A percentile compares a stretch with the other conserved stretches of the same genome.
Conservation (phyloP, 2,888 invertebrate genomes). For the Diaphora mendica region DNA sequence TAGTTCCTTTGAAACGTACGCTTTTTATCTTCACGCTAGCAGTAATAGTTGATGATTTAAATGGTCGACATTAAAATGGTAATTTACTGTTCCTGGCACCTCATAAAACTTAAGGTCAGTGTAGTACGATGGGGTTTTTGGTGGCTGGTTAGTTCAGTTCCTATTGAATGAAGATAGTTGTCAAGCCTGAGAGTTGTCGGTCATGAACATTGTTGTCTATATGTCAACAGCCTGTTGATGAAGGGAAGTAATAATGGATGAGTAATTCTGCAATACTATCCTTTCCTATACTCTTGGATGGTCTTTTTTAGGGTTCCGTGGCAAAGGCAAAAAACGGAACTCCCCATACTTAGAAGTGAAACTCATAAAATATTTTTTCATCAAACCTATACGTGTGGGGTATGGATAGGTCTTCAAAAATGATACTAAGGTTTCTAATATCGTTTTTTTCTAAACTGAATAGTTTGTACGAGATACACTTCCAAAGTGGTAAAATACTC, state of each 20-base stretch:
- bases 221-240: not conserved
- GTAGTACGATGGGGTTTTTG: not conserved
- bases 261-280: too few species aligned
- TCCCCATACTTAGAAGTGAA: too few species aligned
- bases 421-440: too few species aligned
- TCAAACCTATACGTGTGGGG: too few species aligned
- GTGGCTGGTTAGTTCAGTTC: not conserved
- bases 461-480: too few species aligned
- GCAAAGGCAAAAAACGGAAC: too few species aligned
- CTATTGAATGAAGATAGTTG: not conserved
- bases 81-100: conserved; percentile 30
- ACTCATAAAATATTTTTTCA: too few species aligned
- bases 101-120: conserved; percentile 23
- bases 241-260: not conserved
- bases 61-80: conserved; percentile 26
- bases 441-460: too few species aligned
- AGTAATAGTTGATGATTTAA: conserved; percentile 28
- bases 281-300: not conserved
- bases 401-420: too few species aligned
- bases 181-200: not conserved
- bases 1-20: conserved; percentile 43
- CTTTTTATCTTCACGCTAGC: conserved; percentile 43
- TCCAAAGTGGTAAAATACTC: too few species aligned
- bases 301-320: too few species aligned
- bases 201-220: not conserved